Conservation (phyloP, 2,113 vertebrate genomes). For the Meriones unguiculatus region DNA sequence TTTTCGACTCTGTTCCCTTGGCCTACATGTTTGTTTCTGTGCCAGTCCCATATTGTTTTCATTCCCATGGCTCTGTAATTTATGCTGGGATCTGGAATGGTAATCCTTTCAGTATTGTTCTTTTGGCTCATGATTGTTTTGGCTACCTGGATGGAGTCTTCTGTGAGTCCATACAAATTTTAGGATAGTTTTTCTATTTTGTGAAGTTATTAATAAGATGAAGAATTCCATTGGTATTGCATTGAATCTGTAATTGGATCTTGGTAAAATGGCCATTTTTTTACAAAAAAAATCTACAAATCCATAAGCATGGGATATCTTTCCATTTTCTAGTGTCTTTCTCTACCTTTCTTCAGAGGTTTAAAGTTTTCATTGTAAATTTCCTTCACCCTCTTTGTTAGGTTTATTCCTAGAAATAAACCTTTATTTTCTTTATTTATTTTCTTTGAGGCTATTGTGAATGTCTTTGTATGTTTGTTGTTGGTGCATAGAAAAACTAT, state of each 20-base stretch:
- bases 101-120: background rate
- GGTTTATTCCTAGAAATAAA: background rate
- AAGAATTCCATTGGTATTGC: background rate
- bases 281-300: background rate
- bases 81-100: background rate
- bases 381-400: background rate
- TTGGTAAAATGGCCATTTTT: background rate
- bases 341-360: background rate
- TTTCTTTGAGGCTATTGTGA: background rate
- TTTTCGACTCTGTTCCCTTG: too few species aligned
- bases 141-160: background rate
- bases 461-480: background rate
- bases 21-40: too few species aligned
- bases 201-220: background rate
- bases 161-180: background rate
- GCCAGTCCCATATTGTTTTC: background rate
- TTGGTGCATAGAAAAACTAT: background rate
- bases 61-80: background rate
- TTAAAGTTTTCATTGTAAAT: background rate
- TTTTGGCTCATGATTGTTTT: background rate
- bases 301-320: background rate
- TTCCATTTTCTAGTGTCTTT: background rate
- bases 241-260: background rate
- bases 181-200: background rate
- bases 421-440: too few species aligned